These are phyloP conservation scores for cattle (Bos taurus) DNA, from an alignment of 2,113 vertebrate genomes.

Conservation along the genomic window DNA sequence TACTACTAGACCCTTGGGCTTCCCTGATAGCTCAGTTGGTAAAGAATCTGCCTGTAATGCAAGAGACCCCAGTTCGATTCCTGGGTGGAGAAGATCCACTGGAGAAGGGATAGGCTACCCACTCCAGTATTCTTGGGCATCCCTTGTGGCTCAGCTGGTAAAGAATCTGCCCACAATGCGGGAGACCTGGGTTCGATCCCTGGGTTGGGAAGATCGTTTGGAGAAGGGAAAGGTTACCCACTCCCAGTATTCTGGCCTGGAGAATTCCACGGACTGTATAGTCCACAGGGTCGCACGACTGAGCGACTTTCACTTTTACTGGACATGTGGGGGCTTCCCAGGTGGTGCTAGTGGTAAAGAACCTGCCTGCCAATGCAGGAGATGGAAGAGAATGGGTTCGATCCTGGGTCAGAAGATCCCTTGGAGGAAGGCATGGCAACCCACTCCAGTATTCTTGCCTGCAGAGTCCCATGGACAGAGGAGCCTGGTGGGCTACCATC, in stretches of 20 bases:
- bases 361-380: neutral
- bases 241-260: neutral
- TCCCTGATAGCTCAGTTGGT: neutral
- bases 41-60: neutral
- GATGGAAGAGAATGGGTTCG: neutral
- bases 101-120: neutral
- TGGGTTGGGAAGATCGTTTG: neutral
- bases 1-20: neutral
- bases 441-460: neutral
- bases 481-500: neutral
- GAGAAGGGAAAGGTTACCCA: neutral
- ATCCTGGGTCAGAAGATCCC: neutral
- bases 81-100: neutral
- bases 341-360: neutral
- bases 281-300: fast-evolving
- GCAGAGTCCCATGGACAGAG: neutral
- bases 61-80: neutral
- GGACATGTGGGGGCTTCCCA: neutral
- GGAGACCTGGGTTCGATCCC: neutral
- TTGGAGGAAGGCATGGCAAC: neutral
- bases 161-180: neutral
- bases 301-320: neutral
- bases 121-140: neutral
- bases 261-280: neutral
- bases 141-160: neutral